Base-by-base conservation (phyloP, 2,113 vertebrate species). In the Columba janthina region DNA sequence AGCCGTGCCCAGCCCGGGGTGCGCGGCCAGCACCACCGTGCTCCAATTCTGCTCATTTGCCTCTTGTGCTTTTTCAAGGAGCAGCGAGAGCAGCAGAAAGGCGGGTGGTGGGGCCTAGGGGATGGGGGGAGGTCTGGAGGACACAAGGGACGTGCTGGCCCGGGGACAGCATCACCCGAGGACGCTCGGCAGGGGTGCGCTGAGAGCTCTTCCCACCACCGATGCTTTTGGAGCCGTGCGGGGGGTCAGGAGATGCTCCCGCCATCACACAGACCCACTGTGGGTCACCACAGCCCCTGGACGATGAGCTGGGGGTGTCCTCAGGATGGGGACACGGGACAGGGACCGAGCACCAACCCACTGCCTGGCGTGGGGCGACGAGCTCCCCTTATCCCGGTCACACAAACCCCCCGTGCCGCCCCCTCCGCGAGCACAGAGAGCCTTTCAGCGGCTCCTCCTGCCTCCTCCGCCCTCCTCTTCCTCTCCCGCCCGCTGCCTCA, bases 361-460 rank as follows among this genome's bases (percentile, higher is more conserved):
- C 1, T 1, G 5, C 50, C 13, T 3, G 10, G 70, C 21, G 1
- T 5, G 1, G 31, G 69, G 54, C 1, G 0, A 26, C 4, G 34
- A 14, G 1, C 4, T 9, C 60, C 3, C 24, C 0, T 34, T 62
- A 11, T 24, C 61, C 2, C 3, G 0, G 28, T 15, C 46, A 2
- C 2, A 11, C 1, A 22, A 11, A 5, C 32, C 56, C 31, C 7
- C 1, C 22, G 6, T 6, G 50, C 32, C 2, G 1, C 44, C 73
- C 15, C 32, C 50, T 26, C 26, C 16, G 25, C 25, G 24, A 74
- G 56, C 88, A 94, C 89, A 85, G 74, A 88, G 78, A 15, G 46
- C 94, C 89, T 83, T 92, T 95, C 92, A 7, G 38, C 31, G 9
- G 44, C 4, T 5, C 4, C 53, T 32, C 67, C 90, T 9, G 51